These are phyloP conservation scores for Orchesella cincta DNA, from an alignment of 1,140 invertebrate species.

Conservation along the genomic window DNA sequence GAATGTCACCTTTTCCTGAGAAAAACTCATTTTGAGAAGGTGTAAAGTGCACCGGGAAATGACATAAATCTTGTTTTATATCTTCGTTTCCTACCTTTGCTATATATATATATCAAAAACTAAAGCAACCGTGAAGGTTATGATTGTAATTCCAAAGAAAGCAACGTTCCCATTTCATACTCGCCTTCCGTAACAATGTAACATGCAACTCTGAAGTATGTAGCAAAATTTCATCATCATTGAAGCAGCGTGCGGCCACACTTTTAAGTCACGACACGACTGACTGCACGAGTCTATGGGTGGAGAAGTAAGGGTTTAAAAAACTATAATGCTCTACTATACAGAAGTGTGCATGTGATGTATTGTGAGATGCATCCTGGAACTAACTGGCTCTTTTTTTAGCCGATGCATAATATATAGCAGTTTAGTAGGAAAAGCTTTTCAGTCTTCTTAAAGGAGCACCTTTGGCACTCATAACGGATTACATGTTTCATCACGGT, in stretches of 20 bases:
- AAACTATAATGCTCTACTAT: not conserved
- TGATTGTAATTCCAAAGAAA: not conserved
- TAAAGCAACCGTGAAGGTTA: not conserved
- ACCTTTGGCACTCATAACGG: slow-evolving; percentile 12
- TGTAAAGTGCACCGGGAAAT: not conserved
- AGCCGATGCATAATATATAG: not conserved
- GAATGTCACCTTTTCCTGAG: slow-evolving; percentile 9
- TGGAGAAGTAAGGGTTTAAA: not conserved
- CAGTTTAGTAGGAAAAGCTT: not conserved
- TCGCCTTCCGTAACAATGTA: not conserved
- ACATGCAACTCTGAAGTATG: not conserved
- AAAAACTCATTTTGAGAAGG: slow-evolving; percentile 16
- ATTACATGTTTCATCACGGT: not conserved
- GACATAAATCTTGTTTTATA: slow-evolving; percentile 14
- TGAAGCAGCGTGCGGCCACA: slow-evolving; percentile 9
- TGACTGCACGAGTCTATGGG: not conserved
- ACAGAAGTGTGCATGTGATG: not conserved
- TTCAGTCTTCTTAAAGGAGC: not conserved
- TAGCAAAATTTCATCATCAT: not conserved
- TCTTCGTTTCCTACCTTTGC: not conserved
- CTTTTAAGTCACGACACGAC: not conserved
- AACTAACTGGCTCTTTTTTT: not conserved
- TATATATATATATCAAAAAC: not conserved
- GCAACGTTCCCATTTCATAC: not conserved
- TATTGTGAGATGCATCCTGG: not conserved